Evolutionary conservation across 2,888 invertebrate species (phyloP).

Genomic region (Chalcosyrphus nemorum): DNA sequence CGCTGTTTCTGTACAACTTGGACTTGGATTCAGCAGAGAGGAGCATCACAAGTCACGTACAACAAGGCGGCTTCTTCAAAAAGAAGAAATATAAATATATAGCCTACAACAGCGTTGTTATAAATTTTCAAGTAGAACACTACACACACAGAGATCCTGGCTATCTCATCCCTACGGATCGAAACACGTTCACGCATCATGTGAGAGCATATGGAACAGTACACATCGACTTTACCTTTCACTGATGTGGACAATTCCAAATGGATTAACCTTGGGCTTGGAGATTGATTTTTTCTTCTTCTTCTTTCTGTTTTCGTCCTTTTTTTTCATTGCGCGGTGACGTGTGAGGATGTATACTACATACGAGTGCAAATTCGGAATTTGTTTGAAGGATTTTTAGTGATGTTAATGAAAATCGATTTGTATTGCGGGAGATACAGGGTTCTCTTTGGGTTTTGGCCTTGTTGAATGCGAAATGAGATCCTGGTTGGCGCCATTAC

Average conservation of each 20-base stretch:
- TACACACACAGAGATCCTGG: neutral
- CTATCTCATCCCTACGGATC: neutral
- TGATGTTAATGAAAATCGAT: conserved; percentile 55
- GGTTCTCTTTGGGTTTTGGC: neutral
- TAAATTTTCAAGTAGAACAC: conserved; percentile 50
- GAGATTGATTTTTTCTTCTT: conserved; percentile 58
- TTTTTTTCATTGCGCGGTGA: neutral
- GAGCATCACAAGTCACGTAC: conserved; percentile 56
- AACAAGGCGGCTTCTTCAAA: conserved; percentile 12
- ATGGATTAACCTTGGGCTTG: conserved; percentile 59
- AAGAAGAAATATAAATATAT: neutral
- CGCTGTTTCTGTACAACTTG: neutral
- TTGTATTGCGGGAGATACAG: conserved; percentile 33
- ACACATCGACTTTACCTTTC: conserved; percentile 2
- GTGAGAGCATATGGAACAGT: neutral
- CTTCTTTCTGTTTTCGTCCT: neutral
- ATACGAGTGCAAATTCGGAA: neutral
- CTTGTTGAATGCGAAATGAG: neutral
- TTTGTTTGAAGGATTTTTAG: conserved; percentile 27
- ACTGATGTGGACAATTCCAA: conserved; percentile 43
- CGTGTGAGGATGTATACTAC: neutral
- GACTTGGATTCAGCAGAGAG: conserved; percentile 28
- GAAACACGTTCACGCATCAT: conserved; percentile 57
- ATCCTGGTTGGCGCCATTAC: conserved; percentile 20
- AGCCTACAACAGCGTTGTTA: conserved; percentile 27